A percentile compares a stretch with the other conserved stretches of the same genome.
phyloP scores from a whole-genome alignment of 1,140 invertebrate genomes.

The Bombus waltoni region DNA sequence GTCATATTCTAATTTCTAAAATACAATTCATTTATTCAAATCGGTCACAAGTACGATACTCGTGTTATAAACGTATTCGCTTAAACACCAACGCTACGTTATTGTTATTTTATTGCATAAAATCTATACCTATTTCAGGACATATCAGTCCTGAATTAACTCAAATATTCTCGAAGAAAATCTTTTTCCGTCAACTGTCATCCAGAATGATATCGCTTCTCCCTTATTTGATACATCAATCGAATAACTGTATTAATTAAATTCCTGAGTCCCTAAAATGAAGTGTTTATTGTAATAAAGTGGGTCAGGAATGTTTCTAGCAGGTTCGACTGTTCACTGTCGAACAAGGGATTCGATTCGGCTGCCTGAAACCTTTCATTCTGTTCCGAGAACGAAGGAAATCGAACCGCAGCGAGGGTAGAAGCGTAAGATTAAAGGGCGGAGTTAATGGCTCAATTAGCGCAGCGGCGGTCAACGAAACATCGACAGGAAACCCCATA shows the following conservation, averaged over 20 bases:
- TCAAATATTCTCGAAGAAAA: no score
- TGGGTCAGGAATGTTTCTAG: conserved; percentile 5
- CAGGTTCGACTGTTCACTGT: background rate
- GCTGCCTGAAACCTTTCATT: conserved; percentile 37
- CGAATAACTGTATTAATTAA: background rate
- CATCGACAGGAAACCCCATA: conserved; percentile 27
- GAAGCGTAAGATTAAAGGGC: conserved; percentile 64
- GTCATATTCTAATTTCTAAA: background rate
- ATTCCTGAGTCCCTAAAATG: background rate
- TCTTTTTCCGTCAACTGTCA: no score
- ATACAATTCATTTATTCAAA: background rate
- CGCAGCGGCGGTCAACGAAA: conserved; percentile 43
- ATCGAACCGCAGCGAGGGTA: conserved; percentile 51
- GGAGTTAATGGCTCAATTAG: conserved; percentile 70
- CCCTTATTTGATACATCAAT: no score
- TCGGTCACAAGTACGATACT: background rate
- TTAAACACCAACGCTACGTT: no score
- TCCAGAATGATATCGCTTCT: no score
- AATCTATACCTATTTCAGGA: no score
- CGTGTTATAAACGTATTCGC: no score
- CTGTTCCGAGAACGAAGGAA: conserved; percentile 60
- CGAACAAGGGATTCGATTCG: conserved; percentile 36
- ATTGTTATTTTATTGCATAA: no score
- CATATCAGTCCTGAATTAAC: no score
- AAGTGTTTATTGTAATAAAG: background rate